Evolutionary conservation across 30 jellyfish, hydroid and myxozoan species (phyloP), one percentile per base, ranked within the genome.

Genomic region (Phacellophora camtschatica): DNA sequence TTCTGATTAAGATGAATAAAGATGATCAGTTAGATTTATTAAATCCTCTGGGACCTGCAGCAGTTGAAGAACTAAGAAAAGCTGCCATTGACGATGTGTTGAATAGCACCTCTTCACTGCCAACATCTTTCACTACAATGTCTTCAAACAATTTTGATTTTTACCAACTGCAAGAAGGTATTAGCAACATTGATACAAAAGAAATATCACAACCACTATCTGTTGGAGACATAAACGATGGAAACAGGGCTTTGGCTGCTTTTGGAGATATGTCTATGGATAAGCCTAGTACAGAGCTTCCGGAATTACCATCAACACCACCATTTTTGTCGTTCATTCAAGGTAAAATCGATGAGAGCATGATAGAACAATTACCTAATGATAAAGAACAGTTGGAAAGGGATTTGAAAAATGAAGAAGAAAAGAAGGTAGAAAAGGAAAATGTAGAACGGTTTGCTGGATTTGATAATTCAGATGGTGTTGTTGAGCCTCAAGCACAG

Each of bases 1-100:
- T 80, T 32, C 57, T 43, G 56, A 80, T 80, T n/a, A 33, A 51
- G 42, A 56, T 66, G 77, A 58, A 59, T 20, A 66, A 50, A 19
- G 91, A 80, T 80, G 91, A 80, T 18, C 59, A 24, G 11, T 57
- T 54, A 18, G 84, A 51, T 39, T 65, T 71, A 4, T 56, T 80
- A 66, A 54, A 54, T 4, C 91, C 91, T 1, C 78, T 66, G 22
- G 91, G 80, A 5, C 91, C 91, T 4, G 84, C 84, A 15, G 75
- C 69, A n/a, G 97, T 86, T 13, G 95, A 73, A 27, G 96, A 93
- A 63, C 81, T 93, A 4, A 88, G 95, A 45, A 65, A 64, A 45
- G 99, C 99, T 24, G 99, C 97, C 18, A 56, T 86, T 20, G 99
- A 93, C n/a, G 76, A 84, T 72, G 68, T 84, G 2, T 49, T 56